Conservation (phyloP, 2,888 invertebrate species). For the Xestia ashworthii region DNA sequence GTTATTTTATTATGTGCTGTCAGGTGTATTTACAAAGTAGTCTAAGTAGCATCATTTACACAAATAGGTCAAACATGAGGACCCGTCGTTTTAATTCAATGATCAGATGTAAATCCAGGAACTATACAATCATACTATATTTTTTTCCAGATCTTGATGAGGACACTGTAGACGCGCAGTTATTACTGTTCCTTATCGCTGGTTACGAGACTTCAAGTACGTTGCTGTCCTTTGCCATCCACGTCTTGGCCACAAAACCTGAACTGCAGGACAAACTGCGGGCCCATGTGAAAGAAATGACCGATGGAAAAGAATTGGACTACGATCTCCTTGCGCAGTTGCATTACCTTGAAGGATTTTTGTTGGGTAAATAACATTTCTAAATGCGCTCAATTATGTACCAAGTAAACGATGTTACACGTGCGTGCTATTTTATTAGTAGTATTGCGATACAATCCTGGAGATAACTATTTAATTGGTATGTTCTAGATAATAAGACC, state of each 20-base stretch:
- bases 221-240: conserved; percentile 89
- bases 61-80: not conserved
- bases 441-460: not conserved
- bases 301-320: conserved; percentile 81
- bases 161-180: conserved; percentile 90
- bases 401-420: not conserved
- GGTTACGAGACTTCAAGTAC: conserved; percentile 92
- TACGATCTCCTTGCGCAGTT: conserved; percentile 82
- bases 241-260: conserved; percentile 87
- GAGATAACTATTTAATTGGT: conserved; percentile 3
- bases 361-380: conserved; percentile 75
- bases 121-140: not conserved
- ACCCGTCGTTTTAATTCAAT: conserved; percentile 8
- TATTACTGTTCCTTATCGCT: conserved; percentile 90
- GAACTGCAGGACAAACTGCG: conserved; percentile 86
- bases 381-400: not conserved
- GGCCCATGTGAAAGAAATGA: conserved; percentile 80
- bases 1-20: too few species aligned
- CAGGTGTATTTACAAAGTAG: too few species aligned
- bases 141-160: conserved; percentile 85
- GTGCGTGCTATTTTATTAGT: not conserved
- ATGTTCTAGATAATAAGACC: not conserved
- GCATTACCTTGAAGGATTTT: conserved; percentile 83
- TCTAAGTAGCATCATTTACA: not conserved
- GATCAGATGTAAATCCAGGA: not conserved